Evolutionary conservation across 2,888 invertebrate species (phyloP), one percentile per base, ranked within the genome.

Genomic region (Boloria selene): DNA sequence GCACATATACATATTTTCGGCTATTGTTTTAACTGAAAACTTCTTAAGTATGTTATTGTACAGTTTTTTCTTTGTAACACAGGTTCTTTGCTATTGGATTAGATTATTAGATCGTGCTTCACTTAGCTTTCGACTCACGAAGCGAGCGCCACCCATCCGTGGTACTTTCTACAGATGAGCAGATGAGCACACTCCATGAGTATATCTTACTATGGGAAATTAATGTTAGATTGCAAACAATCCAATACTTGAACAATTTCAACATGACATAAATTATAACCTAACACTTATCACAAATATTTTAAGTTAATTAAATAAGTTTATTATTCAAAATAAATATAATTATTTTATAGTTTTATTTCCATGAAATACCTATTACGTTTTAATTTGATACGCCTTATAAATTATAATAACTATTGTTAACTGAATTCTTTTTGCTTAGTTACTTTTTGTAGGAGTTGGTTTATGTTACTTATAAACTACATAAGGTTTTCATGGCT

Each of bases 121-220:
- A 78, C 75, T 77, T 81, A 76, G 85, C 88, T 87, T 88, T 88
- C 87, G 76, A 82, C 83, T 85, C 84, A 85, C 86, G 84, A 84
- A 73, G 66, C 72, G 71, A 74, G 72, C 77, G 76, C 82, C 87
- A 86, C 82, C 88, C 86, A 86, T 88, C 87, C 87, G 86, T 86
- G 83, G 78, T 82, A 85, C 86, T 89, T 89, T 90, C 88, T 88
- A 87, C 79, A 64, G 65, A 50, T 64, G 53, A 50, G 47, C 52
- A 59, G 52, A 47, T 58, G 22, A 22, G 22, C 22, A 51, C 38
- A 58, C 49, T 64, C 31, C 45, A 50, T 64, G 18, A 51, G 38
- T 47, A 47, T 53, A 17, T 38, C 17, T 16, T 47, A 47, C n/a
- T 49, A 49, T n/a, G 16, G 7, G n/a, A 49, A 49, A 49, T 10